Percentiles rank a stretch among this genome's conserved stretches.
Evolutionary conservation across 2,113 vertebrate species (phyloP).

Genomic region (Pangasianodon gigas): DNA sequence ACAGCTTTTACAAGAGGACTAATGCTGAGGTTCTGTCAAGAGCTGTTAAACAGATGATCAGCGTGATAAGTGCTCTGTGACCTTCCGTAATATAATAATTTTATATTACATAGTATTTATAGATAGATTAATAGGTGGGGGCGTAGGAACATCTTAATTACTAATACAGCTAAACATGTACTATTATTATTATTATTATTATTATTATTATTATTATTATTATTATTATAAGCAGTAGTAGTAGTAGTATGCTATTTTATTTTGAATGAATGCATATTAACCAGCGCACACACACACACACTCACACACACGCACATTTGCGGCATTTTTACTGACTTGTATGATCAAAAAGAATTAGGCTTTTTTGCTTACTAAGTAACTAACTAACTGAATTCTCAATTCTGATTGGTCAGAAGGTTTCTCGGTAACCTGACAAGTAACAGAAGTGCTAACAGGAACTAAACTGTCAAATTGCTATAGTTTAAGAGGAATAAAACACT

Average conservation of each 20-base stretch:
- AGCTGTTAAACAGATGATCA: slow-evolving; percentile 5
- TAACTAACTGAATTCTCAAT: too few relatives aligned
- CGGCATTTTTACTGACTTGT: too few relatives aligned
- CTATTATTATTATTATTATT: background rate
- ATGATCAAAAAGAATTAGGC: too few relatives aligned
- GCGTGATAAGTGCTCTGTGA: background rate
- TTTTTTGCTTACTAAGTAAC: too few relatives aligned
- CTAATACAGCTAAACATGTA: background rate
- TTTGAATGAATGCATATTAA: background rate
- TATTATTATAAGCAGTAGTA: too few relatives aligned
- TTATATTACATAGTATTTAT: background rate
- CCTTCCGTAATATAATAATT: background rate
- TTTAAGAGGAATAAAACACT: background rate
- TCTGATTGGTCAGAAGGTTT: background rate
- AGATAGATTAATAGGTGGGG: background rate
- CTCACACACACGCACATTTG: background rate
- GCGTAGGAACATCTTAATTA: background rate
- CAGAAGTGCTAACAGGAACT: background rate
- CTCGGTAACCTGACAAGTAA: background rate
- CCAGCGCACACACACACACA: background rate
- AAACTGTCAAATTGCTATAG: too few relatives aligned
- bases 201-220: background rate
- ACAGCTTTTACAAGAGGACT: background rate
- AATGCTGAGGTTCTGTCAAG: background rate
- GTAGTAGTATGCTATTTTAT: too few relatives aligned